Evolutionary conservation across 1,140 invertebrate genomes (phyloP), one percentile per base, ranked within the genome.

Genomic region (Drosophila simulans): DNA sequence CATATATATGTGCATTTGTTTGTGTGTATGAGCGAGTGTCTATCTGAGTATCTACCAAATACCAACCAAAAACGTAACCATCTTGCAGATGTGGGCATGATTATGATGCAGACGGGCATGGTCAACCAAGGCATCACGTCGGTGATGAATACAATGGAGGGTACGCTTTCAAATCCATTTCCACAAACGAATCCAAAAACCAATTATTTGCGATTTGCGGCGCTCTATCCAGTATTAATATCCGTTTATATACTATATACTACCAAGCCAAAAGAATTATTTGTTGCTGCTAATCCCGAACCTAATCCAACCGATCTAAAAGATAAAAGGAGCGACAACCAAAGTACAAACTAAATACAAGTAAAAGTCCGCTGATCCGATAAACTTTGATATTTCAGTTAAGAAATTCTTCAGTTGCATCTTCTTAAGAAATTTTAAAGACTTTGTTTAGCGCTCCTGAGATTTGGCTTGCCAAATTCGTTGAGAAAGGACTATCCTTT

Each of bases 81-180:
- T 90, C 69, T 97, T 97, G 90, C 96, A 97, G 96, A 97, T 97
- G 96, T 97, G 93, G 96, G 96, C 94, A 97, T 97, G 96, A 97
- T 97, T 95, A 96, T 97, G 96, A 97, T 97, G 96, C 96, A 97
- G 95, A 95, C 95, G 92, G 96, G 96, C 94, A 97, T 97, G 96
- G 96, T 97, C 84, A 97, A 96, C 95, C 95, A 96, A 94, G 95
- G 94, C 93, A 93, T 95, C 93, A 96, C 95, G 94, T 93, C 94
- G 92, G 94, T 95, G 93, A 90, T 92, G 84, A 96, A 95, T 94
- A 95, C 95, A 94, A 95, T 95, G 93, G 95, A 96, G 94, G 96
- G 96, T 96, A 96, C 94, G 96, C 92, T 77, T 88, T 76, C 77
- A 85, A 92, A 78, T 68, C 77, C 53, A 71, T 66, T 65, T 72